Evolutionary conservation across 2,888 invertebrate species (phyloP).

Genomic region (Uloborus plumipes): DNA sequence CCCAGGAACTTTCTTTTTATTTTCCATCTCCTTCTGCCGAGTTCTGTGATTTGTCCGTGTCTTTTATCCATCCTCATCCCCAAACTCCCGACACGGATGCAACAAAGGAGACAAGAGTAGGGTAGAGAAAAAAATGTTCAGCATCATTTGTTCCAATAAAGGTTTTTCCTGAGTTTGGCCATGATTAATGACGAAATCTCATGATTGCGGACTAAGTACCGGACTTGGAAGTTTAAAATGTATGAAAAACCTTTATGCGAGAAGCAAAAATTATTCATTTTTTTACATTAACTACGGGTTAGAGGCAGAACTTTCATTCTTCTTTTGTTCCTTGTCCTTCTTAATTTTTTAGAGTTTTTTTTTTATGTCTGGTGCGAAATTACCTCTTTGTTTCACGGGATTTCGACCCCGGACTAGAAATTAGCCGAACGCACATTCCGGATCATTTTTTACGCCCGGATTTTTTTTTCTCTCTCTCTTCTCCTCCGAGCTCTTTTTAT

Average conservation of each 20-base stretch:
- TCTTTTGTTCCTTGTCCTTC: constrained; percentile 46
- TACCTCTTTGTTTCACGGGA: constrained; percentile 61
- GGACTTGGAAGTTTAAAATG: constrained; percentile 63
- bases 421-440: constrained; percentile 48
- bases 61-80: constrained; percentile 13
- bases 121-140: constrained; percentile 14
- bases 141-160: constrained; percentile 64
- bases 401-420: constrained; percentile 55
- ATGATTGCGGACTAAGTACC: constrained; percentile 56
- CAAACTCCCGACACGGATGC: constrained; percentile 28
- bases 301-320: constrained; percentile 41
- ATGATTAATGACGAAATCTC: constrained; percentile 57
- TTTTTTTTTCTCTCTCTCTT: constrained; percentile 21
- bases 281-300: constrained; percentile 62
- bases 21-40: constrained; percentile 6
- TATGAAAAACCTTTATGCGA: constrained; percentile 62
- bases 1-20: constrained; percentile 6
- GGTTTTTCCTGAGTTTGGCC: constrained; percentile 41
- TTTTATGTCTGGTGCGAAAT: constrained; percentile 45
- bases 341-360: constrained; percentile 52
- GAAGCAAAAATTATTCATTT: constrained; percentile 63
- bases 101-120: constrained; percentile 21
- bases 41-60: constrained; percentile 37
- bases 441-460: constrained; percentile 7
- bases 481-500: not conserved